A percentile compares a stretch with the other conserved stretches of the same genome.
Evolutionary conservation across 2,888 invertebrate species (phyloP).

Genomic region (Timema cristinae): DNA sequence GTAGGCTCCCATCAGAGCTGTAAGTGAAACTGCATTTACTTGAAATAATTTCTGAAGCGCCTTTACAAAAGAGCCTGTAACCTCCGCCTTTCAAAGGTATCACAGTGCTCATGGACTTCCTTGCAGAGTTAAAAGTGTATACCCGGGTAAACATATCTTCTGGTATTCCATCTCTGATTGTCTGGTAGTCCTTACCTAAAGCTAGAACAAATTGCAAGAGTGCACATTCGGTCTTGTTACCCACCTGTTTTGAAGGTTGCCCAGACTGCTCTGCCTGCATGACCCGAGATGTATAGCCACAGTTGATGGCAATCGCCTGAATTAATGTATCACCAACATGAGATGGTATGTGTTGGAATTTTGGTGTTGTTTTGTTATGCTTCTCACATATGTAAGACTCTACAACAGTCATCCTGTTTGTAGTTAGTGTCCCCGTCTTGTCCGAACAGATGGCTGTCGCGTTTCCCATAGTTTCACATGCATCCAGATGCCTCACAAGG

Average conservation of each 20-base stretch:
- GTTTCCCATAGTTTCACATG: constrained; percentile 63
- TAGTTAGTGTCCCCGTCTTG: constrained; percentile 63
- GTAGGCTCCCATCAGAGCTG: constrained; percentile 37
- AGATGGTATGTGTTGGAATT: constrained; percentile 46
- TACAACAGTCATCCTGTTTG: constrained; percentile 59
- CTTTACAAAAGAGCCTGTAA: constrained; percentile 57
- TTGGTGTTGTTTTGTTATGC: constrained; percentile 46
- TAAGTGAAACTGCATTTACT: constrained; percentile 46
- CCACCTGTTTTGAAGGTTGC: constrained; percentile 54
- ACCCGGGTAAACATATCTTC: constrained; percentile 52
- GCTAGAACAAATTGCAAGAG: constrained; percentile 57
- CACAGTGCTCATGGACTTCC: constrained; percentile 64
- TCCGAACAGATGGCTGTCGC: constrained; percentile 62
- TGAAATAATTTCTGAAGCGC: constrained; percentile 61
- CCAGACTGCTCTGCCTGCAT: constrained; percentile 42
- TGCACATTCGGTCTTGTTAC: constrained; percentile 66
- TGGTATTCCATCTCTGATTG: constrained; percentile 51
- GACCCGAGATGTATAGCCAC: constrained; percentile 54
- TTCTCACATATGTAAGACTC: constrained; percentile 50
- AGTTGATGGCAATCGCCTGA: constrained; percentile 54
- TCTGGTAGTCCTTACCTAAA: constrained; percentile 54
- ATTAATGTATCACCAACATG: constrained; percentile 48
- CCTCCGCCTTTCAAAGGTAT: constrained; percentile 48
- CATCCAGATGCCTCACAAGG: constrained; percentile 58
- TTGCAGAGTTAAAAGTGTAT: constrained; percentile 61